Base-by-base conservation (phyloP, 2,797 vertebrate genomes). In the Selene dorsalis region DNA sequence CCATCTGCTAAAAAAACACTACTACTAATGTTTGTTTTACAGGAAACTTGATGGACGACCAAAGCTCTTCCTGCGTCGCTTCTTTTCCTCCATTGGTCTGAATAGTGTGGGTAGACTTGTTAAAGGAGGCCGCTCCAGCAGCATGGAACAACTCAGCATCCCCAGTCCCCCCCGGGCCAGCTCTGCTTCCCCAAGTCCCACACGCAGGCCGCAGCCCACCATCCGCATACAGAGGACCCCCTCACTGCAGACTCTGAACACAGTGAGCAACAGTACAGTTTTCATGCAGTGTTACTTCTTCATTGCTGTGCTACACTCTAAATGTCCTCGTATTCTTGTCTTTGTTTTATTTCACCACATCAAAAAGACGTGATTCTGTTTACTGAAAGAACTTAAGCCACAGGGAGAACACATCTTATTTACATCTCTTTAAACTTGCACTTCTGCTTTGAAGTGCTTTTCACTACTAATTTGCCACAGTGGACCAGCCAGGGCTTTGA, bases 31-130 rank as follows among this genome's bases (percentile, higher is more conserved):
- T 67, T 59, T 2, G 2, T 62, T 41, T 48, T 28, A 20, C 66
- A 95, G 94, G 76, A 94, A 93, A 74, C 53, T 91, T 17, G 94
- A 96, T 58, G 94, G 93, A 12, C 86, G 92, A 4, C 91, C 94
- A 28, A 96, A 94, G 87, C 92, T 95, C 38, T 96, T 94, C 70
- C 90, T 96, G 43, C 94, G 94, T 9, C 93, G 94, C 70, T 95
- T 95, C 92, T 95, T 96, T 83, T 96, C 95, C 66, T 94, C 95
- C 70, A 95, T 96, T 28, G 94, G 95, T 6, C 91, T 95, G 69
- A 95, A 95, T 87, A 95, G 94, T 12, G 90, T 95, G 17, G 94
- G 95, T 11, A 90, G 94, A 63, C 90, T 95, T 32, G 94, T 94
- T 38, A 95, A 95, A 76, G 94, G 94, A 28, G 80, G 87, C 10